These are phyloP conservation scores for Rhodinocichla rosea DNA, from an alignment of 2,113 vertebrate genomes.

Conservation along the genomic window DNA sequence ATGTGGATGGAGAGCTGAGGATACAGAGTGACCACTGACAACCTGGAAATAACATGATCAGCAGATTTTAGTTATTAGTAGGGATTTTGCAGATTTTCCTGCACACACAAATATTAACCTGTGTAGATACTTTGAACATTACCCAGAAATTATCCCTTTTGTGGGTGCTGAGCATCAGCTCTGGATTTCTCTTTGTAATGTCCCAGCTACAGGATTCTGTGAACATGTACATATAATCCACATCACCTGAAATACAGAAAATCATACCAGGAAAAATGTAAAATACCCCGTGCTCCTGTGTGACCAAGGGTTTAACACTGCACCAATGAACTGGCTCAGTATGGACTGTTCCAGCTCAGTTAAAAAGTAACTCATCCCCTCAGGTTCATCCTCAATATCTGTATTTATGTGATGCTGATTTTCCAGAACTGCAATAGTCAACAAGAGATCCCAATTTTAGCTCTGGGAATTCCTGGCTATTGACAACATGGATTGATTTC, in stretches of 20 bases:
- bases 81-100: not conserved
- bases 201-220: not conserved
- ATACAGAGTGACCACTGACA: not conserved
- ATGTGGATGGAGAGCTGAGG: not conserved
- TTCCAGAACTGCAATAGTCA: not conserved
- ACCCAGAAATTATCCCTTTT: not conserved
- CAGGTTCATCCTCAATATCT: not conserved
- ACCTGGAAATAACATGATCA: not conserved
- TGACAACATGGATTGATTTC: not conserved
- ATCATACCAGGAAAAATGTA: not conserved
- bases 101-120: not conserved
- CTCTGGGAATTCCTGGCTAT: not conserved
- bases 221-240: not conserved
- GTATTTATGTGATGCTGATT: not conserved
- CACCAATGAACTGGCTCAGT: not conserved
- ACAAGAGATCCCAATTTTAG: not conserved
- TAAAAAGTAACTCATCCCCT: not conserved
- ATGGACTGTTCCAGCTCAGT: not conserved
- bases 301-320: not conserved
- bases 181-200: fast-evolving
- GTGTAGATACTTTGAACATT: not conserved
- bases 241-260: not conserved
- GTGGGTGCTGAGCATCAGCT: not conserved
- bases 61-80: not conserved
- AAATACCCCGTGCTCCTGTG: fast-evolving